Evolutionary conservation across 2,797 vertebrate genomes (phyloP).

Genomic region (Dendrocincla fuliginosa): DNA sequence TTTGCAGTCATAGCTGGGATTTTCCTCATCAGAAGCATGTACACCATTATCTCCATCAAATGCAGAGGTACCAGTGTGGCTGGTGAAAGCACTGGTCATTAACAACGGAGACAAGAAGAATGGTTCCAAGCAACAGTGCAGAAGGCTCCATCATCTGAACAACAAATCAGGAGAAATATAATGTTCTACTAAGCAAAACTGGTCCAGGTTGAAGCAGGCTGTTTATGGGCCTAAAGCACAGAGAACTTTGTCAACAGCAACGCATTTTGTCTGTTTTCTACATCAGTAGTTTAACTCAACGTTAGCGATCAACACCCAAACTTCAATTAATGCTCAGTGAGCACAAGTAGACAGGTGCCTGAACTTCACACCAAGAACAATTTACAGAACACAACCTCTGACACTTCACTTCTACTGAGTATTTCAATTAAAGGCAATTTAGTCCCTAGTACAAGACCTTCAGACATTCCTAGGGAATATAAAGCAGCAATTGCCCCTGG

Average conservation of each 20-base stretch:
- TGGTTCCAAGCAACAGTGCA: background rate
- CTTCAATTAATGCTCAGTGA: background rate
- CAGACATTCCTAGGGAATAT: background rate
- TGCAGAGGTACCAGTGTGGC: background rate
- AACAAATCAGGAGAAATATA: background rate
- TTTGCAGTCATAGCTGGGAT: slow-evolving; percentile 82
- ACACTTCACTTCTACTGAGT: background rate
- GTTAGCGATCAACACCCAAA: background rate
- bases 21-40: slow-evolving; percentile 83
- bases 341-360: background rate
- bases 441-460: background rate
- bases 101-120: background rate
- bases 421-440: background rate
- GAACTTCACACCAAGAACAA: background rate
- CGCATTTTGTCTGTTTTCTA: background rate
- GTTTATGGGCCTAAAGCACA: background rate
- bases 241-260: background rate
- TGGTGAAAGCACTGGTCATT: background rate
- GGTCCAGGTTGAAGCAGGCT: background rate
- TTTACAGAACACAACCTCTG: background rate
- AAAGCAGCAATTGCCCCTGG: background rate
- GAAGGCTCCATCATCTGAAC: background rate
- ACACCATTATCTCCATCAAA: slow-evolving; percentile 68
- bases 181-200: background rate
- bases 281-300: background rate